Base-by-base conservation (phyloP, 2,797 vertebrate species). In the Enteromius treurensis region DNA sequence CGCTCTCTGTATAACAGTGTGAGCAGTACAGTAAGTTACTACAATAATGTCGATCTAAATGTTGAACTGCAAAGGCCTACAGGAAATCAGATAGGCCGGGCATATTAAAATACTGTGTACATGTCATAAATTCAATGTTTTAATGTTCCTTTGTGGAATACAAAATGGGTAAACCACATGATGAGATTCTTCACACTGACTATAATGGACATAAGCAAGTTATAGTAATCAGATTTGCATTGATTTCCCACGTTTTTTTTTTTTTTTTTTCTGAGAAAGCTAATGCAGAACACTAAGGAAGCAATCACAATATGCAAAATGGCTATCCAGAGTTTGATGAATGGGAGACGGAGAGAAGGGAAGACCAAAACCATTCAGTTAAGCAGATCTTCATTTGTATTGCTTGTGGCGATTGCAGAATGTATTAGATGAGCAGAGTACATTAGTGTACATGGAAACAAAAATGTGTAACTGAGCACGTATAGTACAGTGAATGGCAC, bases 141-240 rank as follows among this genome's bases (percentile, higher is more conserved):
- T 42, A 76, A 74, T 65, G 64, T 84, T 85, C 51, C 49, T 86
- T 88, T 85, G 67, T 83, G 65, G 81, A 67, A 23, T 69, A 53
- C 82, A 86, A 89, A 85, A 88, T 4, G 80, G 64, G 47, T 53
- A 53, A 81, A 77, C 77, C 87, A 81, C 55, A 65, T 69, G 85
- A 84, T 37, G 80, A 83, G 68, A 86, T 84, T 85, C 77, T 88
- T 83, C 81, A 89, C 80, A 68, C 80, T 80, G 74, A 88, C 87
- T 84, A 87, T 87, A 90, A 90, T 88, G 84, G 88, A 90, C 88
- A 83, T 88, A 89, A 89, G 90, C 89, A 80, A 84, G 85, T 90
- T 92, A 90, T 80, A 75, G 88, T 91, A 92, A 91, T 87, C 84
- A 85, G 42, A 70, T 85, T 82, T 40, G 81, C 86, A 93, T 93